Percentiles rank a stretch among this genome's conserved stretches.
phyloP scores from a whole-genome alignment of 2,113 vertebrate species.

The Ariopsis seemanni region DNA sequence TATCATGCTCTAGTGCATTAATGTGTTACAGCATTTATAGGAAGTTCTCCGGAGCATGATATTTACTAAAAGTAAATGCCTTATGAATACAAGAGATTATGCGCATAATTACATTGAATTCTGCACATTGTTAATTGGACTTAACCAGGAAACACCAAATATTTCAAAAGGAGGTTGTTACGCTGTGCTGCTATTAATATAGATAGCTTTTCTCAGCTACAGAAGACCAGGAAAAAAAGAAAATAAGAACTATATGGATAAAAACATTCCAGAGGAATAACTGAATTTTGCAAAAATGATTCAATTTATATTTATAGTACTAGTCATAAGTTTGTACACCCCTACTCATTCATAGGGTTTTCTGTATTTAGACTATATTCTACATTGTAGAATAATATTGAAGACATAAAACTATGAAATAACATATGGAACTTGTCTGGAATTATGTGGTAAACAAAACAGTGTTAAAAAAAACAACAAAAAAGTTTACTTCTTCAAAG shows the following conservation, averaged over 20 bases:
- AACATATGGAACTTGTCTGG: too few relatives aligned
- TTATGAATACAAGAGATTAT: neutral
- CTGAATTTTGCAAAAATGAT: neutral
- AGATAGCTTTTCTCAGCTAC: neutral
- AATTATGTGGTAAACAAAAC: too few relatives aligned
- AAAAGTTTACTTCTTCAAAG: too few relatives aligned
- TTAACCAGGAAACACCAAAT: neutral
- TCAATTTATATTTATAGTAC: neutral
- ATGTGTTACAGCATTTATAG: slow-evolving; percentile 50
- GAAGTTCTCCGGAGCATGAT: neutral
- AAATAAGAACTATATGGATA: neutral
- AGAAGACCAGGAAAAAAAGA: neutral
- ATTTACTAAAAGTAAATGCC: slow-evolving; percentile 31
- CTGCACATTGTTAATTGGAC: neutral
- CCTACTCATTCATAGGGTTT: too few relatives aligned
- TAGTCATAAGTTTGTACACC: too few relatives aligned
- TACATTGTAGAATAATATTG: too few relatives aligned
- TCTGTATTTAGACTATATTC: too few relatives aligned
- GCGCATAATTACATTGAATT: neutral
- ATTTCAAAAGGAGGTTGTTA: neutral
- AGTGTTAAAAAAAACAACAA: too few relatives aligned
- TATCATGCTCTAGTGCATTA: neutral
- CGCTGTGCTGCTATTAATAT: neutral
- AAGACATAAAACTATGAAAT: too few relatives aligned
- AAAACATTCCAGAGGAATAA: neutral